These are phyloP conservation scores for Eilema griseolum DNA, from an alignment of 2,888 invertebrate genomes.

Conservation along the genomic window DNA sequence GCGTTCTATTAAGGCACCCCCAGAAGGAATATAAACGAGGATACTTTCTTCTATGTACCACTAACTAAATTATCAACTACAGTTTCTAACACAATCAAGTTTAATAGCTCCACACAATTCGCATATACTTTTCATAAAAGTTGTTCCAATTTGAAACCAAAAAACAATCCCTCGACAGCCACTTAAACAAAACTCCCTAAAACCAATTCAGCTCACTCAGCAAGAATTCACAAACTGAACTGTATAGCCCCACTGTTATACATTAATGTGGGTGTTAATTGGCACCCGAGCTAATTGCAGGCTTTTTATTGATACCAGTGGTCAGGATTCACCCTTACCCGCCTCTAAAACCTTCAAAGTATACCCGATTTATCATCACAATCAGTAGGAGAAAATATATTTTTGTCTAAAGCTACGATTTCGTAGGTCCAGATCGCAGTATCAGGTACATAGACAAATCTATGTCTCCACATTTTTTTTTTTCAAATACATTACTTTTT, in stretches of 20 bases:
- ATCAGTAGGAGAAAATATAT: neutral
- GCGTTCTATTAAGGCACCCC: too few relatives aligned
- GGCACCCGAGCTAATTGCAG: slow-evolving; percentile 42
- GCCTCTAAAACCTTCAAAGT: neutral
- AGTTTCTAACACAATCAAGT: neutral
- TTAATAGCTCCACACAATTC: neutral
- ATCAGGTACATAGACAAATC: too few relatives aligned
- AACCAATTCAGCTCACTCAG: slow-evolving; percentile 25
- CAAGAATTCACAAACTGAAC: slow-evolving; percentile 32
- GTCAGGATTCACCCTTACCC: slow-evolving; percentile 19
- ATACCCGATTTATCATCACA: neutral
- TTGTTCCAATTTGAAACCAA: neutral
- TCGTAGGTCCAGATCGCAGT: too few relatives aligned
- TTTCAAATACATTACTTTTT: too few relatives aligned
- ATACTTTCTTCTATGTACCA: neutral
- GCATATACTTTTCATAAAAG: neutral
- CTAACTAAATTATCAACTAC: neutral
- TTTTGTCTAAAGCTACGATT: neutral
- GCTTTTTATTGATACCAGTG: slow-evolving; percentile 52
- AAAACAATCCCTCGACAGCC: slow-evolving; percentile 10
- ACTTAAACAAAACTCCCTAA: slow-evolving; percentile 19
- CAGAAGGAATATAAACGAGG: neutral
- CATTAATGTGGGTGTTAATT: slow-evolving; percentile 50
- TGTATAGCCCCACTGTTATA: slow-evolving; percentile 30
- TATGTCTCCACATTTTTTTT: too few relatives aligned